Percentiles rank a stretch among this genome's conserved stretches.
phyloP scores from a whole-genome alignment of 1,140 invertebrate genomes.

The Lasioglossum albipes region DNA sequence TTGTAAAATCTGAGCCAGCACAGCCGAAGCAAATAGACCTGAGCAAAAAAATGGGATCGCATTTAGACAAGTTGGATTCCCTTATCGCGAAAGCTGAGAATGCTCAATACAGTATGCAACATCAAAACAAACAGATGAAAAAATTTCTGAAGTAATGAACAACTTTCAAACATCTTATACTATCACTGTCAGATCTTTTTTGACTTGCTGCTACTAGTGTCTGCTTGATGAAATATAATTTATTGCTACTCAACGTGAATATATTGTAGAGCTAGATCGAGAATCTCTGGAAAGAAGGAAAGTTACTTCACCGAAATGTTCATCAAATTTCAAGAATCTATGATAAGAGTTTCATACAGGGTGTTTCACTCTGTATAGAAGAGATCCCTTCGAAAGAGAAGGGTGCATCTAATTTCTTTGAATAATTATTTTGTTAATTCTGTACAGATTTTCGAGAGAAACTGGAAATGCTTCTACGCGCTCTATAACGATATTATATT shows the following conservation, averaged over 20 bases:
- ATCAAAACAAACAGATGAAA: conserved; percentile 88
- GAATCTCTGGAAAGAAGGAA: background rate
- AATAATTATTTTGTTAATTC: background rate
- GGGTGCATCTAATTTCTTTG: too few species aligned
- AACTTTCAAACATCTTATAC: background rate
- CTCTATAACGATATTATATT: background rate
- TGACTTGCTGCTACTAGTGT: background rate
- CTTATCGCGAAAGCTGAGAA: conserved; percentile 85
- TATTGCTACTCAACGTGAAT: background rate
- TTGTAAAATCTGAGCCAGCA: background rate
- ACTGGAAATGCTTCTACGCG: background rate
- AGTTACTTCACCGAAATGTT: conserved; percentile 2
- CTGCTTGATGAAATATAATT: conserved; percentile 2
- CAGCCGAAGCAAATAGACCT: conserved; percentile 77
- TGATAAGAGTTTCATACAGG: too few species aligned
- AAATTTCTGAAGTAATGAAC: conserved; percentile 82
- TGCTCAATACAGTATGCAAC: conserved; percentile 83
- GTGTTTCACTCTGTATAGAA: too few species aligned
- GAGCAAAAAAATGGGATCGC: conserved; percentile 82
- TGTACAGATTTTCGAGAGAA: background rate
- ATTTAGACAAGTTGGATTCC: conserved; percentile 83
- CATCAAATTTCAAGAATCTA: background rate
- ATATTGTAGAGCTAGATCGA: background rate
- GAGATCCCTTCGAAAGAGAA: too few species aligned
- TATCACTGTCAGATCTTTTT: background rate